phyloP scores from a whole-genome alignment of 2,113 vertebrate genomes.

The Phainopepla nitens region DNA sequence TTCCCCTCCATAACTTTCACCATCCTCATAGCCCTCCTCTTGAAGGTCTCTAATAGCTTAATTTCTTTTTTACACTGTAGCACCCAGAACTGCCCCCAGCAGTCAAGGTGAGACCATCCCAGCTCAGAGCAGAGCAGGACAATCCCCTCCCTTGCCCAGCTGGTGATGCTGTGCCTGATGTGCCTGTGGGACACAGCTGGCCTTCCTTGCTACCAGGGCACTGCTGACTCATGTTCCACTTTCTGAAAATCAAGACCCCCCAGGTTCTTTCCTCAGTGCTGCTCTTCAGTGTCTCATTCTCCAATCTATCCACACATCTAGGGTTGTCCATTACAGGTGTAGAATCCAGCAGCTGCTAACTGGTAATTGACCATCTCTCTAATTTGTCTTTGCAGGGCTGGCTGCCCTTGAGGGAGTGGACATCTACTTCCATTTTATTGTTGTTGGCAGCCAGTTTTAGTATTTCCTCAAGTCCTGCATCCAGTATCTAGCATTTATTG shows the following conservation, averaged over 20 bases:
- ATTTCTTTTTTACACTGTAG: background rate
- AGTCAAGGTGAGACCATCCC: accelerated
- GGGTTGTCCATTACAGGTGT: background rate
- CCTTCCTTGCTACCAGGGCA: background rate
- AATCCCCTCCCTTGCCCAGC: accelerated
- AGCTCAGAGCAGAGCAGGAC: accelerated
- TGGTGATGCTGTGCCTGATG: background rate
- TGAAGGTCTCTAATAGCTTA: background rate
- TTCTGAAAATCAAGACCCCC: background rate
- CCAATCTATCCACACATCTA: background rate
- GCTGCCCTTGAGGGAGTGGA: background rate
- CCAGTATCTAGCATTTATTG: background rate
- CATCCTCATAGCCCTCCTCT: background rate
- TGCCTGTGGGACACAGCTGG: accelerated
- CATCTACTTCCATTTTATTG: background rate
- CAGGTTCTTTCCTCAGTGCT: background rate
- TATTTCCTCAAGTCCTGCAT: background rate
- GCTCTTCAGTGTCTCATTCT: background rate
- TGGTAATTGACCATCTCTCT: background rate
- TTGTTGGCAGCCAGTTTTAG: background rate
- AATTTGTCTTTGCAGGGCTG: background rate
- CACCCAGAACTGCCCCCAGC: background rate
- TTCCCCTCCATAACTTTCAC: background rate
- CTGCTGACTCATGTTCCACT: background rate
- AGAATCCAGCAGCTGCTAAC: background rate